Percentiles rank a stretch among this genome's conserved stretches.
phyloP scores from a whole-genome alignment of 2,113 vertebrate genomes.

The Arvicanthis niloticus region DNA sequence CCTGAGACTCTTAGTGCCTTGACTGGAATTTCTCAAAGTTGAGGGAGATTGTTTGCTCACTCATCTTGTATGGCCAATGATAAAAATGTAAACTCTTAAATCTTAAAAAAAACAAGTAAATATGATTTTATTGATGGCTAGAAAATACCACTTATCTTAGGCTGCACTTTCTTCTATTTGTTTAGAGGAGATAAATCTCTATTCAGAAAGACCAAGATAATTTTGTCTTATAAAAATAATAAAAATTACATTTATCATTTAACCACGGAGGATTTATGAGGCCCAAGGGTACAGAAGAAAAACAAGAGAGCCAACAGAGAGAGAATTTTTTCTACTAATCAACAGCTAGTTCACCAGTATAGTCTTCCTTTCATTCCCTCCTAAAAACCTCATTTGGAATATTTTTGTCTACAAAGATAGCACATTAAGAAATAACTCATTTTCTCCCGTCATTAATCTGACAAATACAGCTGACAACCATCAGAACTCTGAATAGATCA shows the following conservation, averaged over 20 bases:
- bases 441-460: conserved; percentile 57
- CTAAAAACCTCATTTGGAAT: conserved; percentile 8
- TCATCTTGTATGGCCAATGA: not conserved
- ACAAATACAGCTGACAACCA: conserved; percentile 52
- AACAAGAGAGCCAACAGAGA: not conserved
- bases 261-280: not conserved
- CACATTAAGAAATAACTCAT: conserved; percentile 34
- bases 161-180: conserved; percentile 37
- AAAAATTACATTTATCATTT: conserved; percentile 30
- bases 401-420: conserved; percentile 41
- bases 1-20: not conserved
- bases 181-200: conserved; percentile 39
- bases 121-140: not conserved
- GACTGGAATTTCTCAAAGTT: not conserved
- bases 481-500: conserved; percentile 44
- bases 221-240: conserved; percentile 43
- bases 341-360: not conserved
- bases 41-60: not conserved
- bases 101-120: conserved; percentile 17
- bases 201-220: conserved; percentile 25
- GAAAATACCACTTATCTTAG: conserved; percentile 2
- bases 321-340: not conserved
- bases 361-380: not conserved
- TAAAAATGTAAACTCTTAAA: not conserved
- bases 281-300: not conserved